Evolutionary conservation across 2,888 invertebrate genomes (phyloP).

Genomic region (Thysanoteuthis rhombus): DNA sequence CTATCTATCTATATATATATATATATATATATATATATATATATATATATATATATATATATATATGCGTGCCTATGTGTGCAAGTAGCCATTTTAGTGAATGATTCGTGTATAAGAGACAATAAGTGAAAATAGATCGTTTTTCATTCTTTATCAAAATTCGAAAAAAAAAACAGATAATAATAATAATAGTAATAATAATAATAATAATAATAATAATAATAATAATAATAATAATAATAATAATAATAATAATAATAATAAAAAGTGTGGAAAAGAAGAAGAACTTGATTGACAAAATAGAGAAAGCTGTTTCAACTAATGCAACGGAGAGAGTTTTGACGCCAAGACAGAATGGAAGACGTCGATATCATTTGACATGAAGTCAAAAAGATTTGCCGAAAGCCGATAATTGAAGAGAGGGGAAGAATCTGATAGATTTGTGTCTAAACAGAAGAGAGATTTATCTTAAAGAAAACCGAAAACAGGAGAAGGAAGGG

Average conservation of each 20-base stretch:
- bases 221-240: neutral
- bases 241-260: neutral
- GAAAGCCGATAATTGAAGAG: neutral
- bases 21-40: too few species aligned
- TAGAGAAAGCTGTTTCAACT: neutral
- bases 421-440: neutral
- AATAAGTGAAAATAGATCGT: too few species aligned
- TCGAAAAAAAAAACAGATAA: neutral
- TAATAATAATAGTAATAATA: neutral
- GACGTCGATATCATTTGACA: neutral
- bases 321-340: neutral
- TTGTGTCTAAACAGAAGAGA: neutral
- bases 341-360: neutral
- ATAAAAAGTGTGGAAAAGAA: neutral
- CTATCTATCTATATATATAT: too few species aligned
- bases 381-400: neutral
- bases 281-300: neutral
- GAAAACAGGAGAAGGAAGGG: neutral
- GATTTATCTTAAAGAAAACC: neutral
- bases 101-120: too few species aligned
- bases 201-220: neutral
- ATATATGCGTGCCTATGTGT: too few species aligned
- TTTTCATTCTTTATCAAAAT: neutral
- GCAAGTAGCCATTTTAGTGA: too few species aligned
- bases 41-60: too few species aligned